These are phyloP conservation scores for Blastomussa wellsi DNA, from an alignment of 92 coral and sea anemone species.

Conservation along the genomic window DNA sequence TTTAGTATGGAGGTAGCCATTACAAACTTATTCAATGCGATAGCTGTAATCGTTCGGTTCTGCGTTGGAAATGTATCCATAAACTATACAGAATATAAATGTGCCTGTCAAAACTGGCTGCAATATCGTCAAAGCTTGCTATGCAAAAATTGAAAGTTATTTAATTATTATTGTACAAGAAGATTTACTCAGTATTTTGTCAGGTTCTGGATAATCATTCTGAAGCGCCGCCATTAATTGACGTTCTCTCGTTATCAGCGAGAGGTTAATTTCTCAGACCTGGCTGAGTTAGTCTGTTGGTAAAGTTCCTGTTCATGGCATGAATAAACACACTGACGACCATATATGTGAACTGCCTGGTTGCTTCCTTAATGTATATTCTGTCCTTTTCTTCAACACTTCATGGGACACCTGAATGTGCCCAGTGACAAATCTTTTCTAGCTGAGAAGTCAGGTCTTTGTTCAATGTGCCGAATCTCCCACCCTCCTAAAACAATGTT, in stretches of 20 bases:
- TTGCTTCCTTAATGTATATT: not conserved
- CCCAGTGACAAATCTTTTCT: too few species aligned
- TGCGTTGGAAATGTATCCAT: slow-evolving; percentile 24
- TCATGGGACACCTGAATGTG: too few species aligned
- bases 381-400: too few species aligned
- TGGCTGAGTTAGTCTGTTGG: slow-evolving; percentile 14
- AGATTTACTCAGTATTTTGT: slow-evolving; percentile 2
- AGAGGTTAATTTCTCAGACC: slow-evolving; percentile 22
- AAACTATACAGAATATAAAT: slow-evolving; percentile 14
- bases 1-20: not conserved
- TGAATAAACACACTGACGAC: slow-evolving; percentile 33
- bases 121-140: slow-evolving; percentile 17
- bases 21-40: not conserved
- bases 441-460: too few species aligned
- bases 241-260: slow-evolving; percentile 22
- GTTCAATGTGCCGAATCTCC: too few species aligned
- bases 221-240: slow-evolving; percentile 28
- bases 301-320: slow-evolving; percentile 27
- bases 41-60: slow-evolving; percentile 2
- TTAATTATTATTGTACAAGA: slow-evolving; percentile 21
- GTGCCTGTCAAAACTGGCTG: slow-evolving; percentile 32
- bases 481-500: too few species aligned
- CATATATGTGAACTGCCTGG: not conserved
- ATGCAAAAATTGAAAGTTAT: slow-evolving; percentile 15
- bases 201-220: slow-evolving; percentile 25